phyloP scores from a whole-genome alignment of 1,140 invertebrate species.

The Frieseomelitta varia region DNA sequence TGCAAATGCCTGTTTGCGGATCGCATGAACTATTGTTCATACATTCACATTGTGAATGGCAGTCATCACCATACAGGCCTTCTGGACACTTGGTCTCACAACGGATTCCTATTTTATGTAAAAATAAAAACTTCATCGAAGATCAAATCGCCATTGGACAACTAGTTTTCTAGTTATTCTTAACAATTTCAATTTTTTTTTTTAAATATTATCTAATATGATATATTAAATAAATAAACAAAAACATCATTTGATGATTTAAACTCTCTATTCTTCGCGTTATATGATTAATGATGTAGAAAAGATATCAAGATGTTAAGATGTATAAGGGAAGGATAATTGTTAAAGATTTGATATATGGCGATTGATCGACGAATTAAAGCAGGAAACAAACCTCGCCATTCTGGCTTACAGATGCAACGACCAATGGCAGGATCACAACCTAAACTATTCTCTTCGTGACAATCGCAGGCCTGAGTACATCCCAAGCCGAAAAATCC shows the following conservation, averaged over 20 bases:
- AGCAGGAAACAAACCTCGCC: conserved; percentile 85
- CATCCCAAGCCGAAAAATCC: conserved; percentile 89
- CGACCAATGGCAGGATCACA: conserved; percentile 92
- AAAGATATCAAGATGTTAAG: neutral
- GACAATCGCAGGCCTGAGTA: conserved; percentile 88
- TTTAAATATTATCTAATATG: neutral
- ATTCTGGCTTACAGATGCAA: conserved; percentile 91
- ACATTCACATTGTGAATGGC: conserved; percentile 91
- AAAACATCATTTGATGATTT: neutral
- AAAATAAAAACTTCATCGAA: conserved; percentile 3
- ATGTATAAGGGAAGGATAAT: neutral
- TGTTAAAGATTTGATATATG: neutral
- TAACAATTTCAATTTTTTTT: neutral
- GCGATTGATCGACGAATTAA: conserved; percentile 41
- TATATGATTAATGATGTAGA: neutral
- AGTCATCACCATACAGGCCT: conserved; percentile 91
- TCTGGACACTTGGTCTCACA: conserved; percentile 92
- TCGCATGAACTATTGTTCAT: conserved; percentile 94
- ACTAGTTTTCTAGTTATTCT: neutral
- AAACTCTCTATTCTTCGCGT: neutral
- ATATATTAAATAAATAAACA: neutral
- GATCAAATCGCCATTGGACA: conserved; percentile 15
- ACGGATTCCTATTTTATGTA: conserved; percentile 75
- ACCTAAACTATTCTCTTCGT: conserved; percentile 85
- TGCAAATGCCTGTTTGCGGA: conserved; percentile 89